Conservation (phyloP, 1,140 invertebrate species). For the Thrips palmi region DNA sequence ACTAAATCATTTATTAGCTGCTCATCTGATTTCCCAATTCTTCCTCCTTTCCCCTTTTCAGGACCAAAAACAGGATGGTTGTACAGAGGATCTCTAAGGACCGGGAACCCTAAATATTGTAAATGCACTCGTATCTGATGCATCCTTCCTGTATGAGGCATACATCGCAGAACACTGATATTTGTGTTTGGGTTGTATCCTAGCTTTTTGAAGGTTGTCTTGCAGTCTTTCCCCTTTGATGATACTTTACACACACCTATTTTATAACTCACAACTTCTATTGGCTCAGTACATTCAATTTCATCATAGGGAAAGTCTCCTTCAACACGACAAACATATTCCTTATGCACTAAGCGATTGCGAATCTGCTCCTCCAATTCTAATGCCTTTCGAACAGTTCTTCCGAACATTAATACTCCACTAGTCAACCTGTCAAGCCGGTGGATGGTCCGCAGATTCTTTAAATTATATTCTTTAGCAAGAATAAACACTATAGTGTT, state of each 20-base stretch:
- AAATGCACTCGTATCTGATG: constrained; percentile 52
- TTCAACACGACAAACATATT: constrained; percentile 42
- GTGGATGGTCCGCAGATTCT: constrained; percentile 32
- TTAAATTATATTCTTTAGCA: constrained; percentile 33
- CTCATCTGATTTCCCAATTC: constrained; percentile 31
- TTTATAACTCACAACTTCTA: constrained; percentile 33
- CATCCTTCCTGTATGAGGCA: constrained; percentile 41
- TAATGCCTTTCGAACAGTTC: constrained; percentile 27
- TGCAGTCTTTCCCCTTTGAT: constrained; percentile 30
- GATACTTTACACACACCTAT: constrained; percentile 36
- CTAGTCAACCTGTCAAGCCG: constrained; percentile 34
- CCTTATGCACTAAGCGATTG: constrained; percentile 32
- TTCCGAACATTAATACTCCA: constrained; percentile 38
- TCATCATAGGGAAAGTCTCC: constrained; percentile 40
- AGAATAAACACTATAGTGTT: constrained; percentile 39
- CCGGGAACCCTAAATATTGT: constrained; percentile 46
- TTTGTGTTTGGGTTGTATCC: constrained; percentile 35
- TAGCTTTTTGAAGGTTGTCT: constrained; percentile 32
- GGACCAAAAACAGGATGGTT: constrained; percentile 33
- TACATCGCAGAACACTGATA: constrained; percentile 39
- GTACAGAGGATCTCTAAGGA: constrained; percentile 43
- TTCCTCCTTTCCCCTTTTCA: constrained; percentile 36
- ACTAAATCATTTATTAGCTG: constrained; percentile 27
- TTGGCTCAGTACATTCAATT: constrained; percentile 34
- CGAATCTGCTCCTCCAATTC: constrained; percentile 31